Evolutionary conservation across 2,888 invertebrate genomes (phyloP).

Genomic region (Coleophora flavipennella): DNA sequence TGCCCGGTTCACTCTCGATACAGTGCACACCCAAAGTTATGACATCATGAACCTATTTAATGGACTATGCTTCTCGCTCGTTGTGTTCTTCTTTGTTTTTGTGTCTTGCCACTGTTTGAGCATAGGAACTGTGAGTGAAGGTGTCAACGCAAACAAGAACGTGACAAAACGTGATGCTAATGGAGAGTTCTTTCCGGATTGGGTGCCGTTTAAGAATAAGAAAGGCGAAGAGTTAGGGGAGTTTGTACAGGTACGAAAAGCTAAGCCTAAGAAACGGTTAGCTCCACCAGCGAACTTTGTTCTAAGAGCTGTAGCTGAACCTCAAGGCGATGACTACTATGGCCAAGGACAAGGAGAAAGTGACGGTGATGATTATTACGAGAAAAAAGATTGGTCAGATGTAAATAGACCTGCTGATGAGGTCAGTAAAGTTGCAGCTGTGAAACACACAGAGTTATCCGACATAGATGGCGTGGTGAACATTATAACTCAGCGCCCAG

Average conservation of each 20-base stretch:
- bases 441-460: constrained; percentile 32
- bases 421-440: constrained; percentile 13
- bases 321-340: constrained; percentile 43
- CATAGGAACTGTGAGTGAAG: constrained; percentile 37
- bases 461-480: constrained; percentile 53
- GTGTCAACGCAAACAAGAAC: constrained; percentile 19
- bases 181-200: constrained; percentile 52
- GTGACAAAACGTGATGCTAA: constrained; percentile 39
- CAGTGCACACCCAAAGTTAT: constrained; percentile 17
- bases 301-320: constrained; percentile 43
- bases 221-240: constrained; percentile 52
- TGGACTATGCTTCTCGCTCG: background rate
- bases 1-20: constrained; percentile 19
- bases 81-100: background rate
- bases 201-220: constrained; percentile 64
- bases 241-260: constrained; percentile 38
- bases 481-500: constrained; percentile 29
- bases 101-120: background rate
- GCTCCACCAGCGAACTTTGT: constrained; percentile 50
- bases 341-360: constrained; percentile 46
- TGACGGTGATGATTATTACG: constrained; percentile 48
- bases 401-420: constrained; percentile 27
- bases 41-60: constrained; percentile 18
- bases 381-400: constrained; percentile 60
- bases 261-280: constrained; percentile 52